Percentiles rank a stretch among this genome's conserved stretches.
Conservation (phyloP, 2,797 vertebrate genomes). For the Buphagus erythrorhynchus region DNA sequence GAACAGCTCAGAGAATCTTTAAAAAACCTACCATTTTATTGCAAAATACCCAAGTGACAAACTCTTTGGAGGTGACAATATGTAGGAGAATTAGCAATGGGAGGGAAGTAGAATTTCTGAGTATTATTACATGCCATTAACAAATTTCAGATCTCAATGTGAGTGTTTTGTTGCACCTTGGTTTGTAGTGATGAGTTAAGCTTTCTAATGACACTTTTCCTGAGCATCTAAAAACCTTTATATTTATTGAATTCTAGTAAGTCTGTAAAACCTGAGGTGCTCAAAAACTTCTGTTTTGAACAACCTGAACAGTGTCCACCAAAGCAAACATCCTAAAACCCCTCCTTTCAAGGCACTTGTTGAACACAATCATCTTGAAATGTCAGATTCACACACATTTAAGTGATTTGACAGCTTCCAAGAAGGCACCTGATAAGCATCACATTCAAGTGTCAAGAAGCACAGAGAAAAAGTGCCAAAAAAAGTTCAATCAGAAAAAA, state of each 20-base stretch:
- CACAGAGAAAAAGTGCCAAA: conserved; percentile 53
- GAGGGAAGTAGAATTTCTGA: conserved; percentile 19
- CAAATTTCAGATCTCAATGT: conserved; percentile 58
- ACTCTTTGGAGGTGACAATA: conserved; percentile 43
- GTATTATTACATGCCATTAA: conserved; percentile 45
- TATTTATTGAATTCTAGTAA: neutral
- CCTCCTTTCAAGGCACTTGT: conserved; percentile 9
- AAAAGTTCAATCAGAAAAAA: conserved; percentile 7
- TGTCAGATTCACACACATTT: conserved; percentile 61
- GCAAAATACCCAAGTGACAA: conserved; percentile 28
- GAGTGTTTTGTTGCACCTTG: conserved; percentile 3
- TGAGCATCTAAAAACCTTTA: neutral
- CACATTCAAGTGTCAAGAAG: conserved; percentile 57
- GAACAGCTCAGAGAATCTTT: neutral
- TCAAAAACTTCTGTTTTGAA: conserved; percentile 56
- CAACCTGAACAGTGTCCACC: conserved; percentile 49
- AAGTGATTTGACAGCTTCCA: conserved; percentile 65
- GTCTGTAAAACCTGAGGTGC: conserved; percentile 18
- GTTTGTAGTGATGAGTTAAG: conserved; percentile 5
- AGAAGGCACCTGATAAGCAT: conserved; percentile 31
- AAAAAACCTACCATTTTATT: neutral
- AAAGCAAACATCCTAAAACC: neutral
- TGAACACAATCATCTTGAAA: conserved; percentile 6
- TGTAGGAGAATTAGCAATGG: conserved; percentile 50
- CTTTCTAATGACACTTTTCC: neutral